Base-by-base conservation (phyloP, 2,797 vertebrate genomes). In the Pterois miles region DNA sequence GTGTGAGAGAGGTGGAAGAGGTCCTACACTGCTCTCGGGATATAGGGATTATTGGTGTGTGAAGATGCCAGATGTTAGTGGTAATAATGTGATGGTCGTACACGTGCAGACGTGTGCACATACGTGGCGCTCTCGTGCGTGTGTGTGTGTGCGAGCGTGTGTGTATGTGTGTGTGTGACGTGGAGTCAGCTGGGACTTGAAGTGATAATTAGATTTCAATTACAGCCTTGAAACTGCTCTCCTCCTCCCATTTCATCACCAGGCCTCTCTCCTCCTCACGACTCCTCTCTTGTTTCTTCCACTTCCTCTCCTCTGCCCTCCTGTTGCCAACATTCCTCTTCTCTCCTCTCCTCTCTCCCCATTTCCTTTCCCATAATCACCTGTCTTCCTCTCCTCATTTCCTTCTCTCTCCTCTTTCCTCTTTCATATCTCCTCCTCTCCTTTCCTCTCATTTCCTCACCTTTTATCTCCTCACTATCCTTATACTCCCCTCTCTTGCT, bases 131-230 rank as follows among this genome's bases (percentile, higher is more conserved):
- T 71, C 23, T 12, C 12, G 70, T 68, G 33, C 31, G 43, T 27
- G 25, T 25, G 50, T 12, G 12, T 53, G 50, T 53, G 46, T 57
- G 27, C 20, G 8, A 12, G 65, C 62, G 34, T 38, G 50, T 8
- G 10, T 33, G 29, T 13, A 18, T 57, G 56, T n/a, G 52, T 54
- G 25, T 5, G 25, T 79, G 76, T 22, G 77, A 83, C 80, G 46
- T 78, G 83, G 74, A 80, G 82, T 93, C 91, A 93, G 89, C 89
- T 89, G 92, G 89, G 89, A 91, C 89, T 90, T 60, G 89, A 93
- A 88, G 93, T 93, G 93, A 94, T 94, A 94, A 95, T 94, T 94
- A 93, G 92, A 93, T 94, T 94, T 94, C 93, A 94, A 94, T 95
- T 95, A 94, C 92, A 93, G 90, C 80, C 79, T 82, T 81, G 84